phyloP scores from a whole-genome alignment of 2,113 vertebrate species.

The Panthera leo region DNA sequence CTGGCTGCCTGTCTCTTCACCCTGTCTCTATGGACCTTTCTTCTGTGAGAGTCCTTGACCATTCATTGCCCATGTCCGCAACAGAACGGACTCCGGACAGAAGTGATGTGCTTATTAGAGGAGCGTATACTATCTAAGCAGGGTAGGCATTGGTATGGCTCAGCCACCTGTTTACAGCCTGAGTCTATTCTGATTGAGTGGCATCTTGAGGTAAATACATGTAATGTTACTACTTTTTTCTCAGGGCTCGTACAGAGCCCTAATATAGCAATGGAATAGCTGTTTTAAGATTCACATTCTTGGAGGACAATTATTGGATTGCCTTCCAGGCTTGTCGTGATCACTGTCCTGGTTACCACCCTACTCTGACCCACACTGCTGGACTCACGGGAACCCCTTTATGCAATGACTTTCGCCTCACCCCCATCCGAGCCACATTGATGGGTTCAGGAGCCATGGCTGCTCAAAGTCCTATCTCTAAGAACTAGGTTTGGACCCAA shows the following conservation, averaged over 20 bases:
- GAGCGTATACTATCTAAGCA: not conserved
- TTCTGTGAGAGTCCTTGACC: not conserved
- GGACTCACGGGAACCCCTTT: not conserved
- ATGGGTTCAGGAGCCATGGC: not conserved
- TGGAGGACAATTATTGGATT: too few relatives aligned
- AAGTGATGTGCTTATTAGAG: not conserved
- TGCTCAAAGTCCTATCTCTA: not conserved
- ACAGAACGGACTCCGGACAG: not conserved
- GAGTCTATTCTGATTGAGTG: not conserved
- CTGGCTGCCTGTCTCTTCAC: too few relatives aligned
- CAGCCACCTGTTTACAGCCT: not conserved
- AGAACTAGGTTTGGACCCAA: not conserved
- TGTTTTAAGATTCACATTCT: not conserved
- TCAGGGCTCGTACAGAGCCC: not conserved
- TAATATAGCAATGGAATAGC: too few relatives aligned
- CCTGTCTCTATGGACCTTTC: rapidly evolving
- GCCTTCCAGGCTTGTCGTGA: not conserved
- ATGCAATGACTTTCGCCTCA: not conserved
- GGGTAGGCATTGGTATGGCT: not conserved
- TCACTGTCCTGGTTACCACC: not conserved
- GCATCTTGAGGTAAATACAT: not conserved
- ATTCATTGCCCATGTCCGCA: not conserved
- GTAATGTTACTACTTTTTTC: not conserved
- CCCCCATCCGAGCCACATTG: rapidly evolving
- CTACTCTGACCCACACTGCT: not conserved